These are phyloP conservation scores for Sebastes goodei DNA, from an alignment of 2,797 vertebrate species.

Conservation along the genomic window DNA sequence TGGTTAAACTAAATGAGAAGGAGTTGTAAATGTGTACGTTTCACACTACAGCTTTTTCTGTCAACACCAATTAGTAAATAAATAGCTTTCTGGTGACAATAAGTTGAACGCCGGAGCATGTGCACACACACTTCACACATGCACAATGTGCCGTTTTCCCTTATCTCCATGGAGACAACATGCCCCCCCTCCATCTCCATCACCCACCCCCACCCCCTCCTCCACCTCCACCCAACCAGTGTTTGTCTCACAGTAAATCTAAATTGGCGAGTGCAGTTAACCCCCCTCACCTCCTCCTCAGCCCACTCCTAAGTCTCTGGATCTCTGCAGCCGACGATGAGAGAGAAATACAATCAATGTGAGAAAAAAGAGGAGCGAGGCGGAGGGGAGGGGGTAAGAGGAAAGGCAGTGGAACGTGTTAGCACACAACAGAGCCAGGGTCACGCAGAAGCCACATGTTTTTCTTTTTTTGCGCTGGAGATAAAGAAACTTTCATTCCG, in stretches of 20 bases:
- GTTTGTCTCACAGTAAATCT: slow-evolving; percentile 78
- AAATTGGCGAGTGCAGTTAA: slow-evolving; percentile 78
- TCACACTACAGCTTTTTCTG: neutral
- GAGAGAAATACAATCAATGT: slow-evolving; percentile 62
- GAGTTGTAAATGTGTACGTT: neutral
- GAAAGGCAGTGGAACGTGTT: slow-evolving; percentile 53
- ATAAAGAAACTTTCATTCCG: slow-evolving; percentile 4
- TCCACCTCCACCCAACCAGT: slow-evolving; percentile 34
- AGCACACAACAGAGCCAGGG: slow-evolving; percentile 50
- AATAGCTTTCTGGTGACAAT: slow-evolving; percentile 63
- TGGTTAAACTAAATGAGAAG: neutral
- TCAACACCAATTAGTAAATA: slow-evolving; percentile 54
- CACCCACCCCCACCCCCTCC: too few species aligned
- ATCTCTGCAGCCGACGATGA: slow-evolving; percentile 46
- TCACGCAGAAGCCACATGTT: slow-evolving; percentile 36
- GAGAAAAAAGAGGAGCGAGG: slow-evolving; percentile 24
- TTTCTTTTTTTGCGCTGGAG: neutral
- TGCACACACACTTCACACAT: slow-evolving; percentile 27
- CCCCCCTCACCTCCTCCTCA: slow-evolving; percentile 62
- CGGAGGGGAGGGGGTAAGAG: neutral
- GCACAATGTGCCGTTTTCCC: slow-evolving; percentile 43
- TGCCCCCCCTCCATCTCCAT: slow-evolving; percentile 7
- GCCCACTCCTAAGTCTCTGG: slow-evolving; percentile 37
- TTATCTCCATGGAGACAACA: slow-evolving; percentile 76
- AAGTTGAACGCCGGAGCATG: slow-evolving; percentile 42